Evolutionary conservation across 2,113 vertebrate species (phyloP).

Genomic region (Anarrhichthys ocellatus): DNA sequence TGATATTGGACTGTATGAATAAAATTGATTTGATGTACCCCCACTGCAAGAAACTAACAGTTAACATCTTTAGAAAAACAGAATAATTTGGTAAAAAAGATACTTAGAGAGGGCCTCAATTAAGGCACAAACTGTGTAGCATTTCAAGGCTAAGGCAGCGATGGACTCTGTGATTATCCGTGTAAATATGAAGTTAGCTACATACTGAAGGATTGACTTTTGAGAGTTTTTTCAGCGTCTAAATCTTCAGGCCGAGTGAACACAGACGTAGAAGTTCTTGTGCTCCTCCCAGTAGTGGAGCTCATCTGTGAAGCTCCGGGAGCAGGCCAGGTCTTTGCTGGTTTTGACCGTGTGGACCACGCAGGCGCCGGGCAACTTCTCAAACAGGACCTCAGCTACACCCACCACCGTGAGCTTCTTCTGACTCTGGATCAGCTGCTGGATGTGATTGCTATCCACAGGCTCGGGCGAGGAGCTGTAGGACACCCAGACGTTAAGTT

Average conservation of each 20-base stretch:
- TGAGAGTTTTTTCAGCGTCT: background rate
- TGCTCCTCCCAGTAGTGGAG: conserved; percentile 82
- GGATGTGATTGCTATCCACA: conserved; percentile 72
- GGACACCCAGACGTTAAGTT: conserved; percentile 80
- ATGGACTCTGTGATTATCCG: conserved; percentile 7
- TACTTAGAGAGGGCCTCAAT: background rate
- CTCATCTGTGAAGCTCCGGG: conserved; percentile 79
- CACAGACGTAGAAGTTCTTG: conserved; percentile 79
- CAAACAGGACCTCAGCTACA: conserved; percentile 75
- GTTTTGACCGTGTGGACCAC: conserved; percentile 79
- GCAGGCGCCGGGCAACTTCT: conserved; percentile 66
- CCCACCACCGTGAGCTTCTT: conserved; percentile 67
- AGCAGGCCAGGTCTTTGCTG: conserved; percentile 75
- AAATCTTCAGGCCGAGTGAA: conserved; percentile 77
- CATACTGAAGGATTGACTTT: background rate
- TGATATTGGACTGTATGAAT: background rate
- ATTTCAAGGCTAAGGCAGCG: conserved; percentile 1
- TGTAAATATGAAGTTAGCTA: conserved; percentile 14
- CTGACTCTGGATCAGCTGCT: conserved; percentile 75
- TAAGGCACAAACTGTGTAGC: conserved; percentile 9
- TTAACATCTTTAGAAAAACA: background rate
- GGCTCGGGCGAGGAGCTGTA: conserved; percentile 82
- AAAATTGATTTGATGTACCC: background rate
- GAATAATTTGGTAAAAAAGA: background rate
- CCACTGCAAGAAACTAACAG: background rate